Percentiles rank a stretch among this genome's conserved stretches.
phyloP scores from a whole-genome alignment of 2,888 invertebrate species.

The Amphiduros pacificus region DNA sequence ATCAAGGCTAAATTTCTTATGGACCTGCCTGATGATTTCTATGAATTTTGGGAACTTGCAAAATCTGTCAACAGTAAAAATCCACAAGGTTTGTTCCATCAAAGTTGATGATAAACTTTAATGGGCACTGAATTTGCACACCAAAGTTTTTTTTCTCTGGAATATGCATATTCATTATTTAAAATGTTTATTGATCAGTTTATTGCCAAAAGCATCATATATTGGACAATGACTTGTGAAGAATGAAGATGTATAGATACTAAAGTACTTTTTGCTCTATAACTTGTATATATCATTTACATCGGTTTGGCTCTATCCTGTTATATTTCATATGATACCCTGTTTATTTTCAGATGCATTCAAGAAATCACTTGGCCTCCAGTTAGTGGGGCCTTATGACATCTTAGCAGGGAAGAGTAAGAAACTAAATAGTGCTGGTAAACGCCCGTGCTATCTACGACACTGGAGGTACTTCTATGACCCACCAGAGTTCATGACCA shows the following conservation, averaged over 20 bases:
- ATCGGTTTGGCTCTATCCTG: no score
- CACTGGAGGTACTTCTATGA: conserved; percentile 93
- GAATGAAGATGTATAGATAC: no score
- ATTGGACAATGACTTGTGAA: no score
- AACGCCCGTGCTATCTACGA: conserved; percentile 68
- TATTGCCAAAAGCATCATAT: no score
- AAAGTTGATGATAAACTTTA: no score
- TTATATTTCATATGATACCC: no score
- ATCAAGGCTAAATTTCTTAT: conserved; percentile 78
- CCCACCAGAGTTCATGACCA: conserved; percentile 86
- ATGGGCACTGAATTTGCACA: no score
- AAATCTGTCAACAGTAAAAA: conserved; percentile 64
- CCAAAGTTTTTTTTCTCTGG: no score
- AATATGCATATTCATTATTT: no score
- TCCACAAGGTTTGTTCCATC: conserved; percentile 59
- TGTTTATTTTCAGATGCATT: conserved; percentile 65
- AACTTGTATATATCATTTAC: no score
- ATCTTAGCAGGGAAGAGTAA: conserved; percentile 65
- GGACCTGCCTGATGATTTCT: conserved; percentile 89
- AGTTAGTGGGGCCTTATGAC: conserved; percentile 86
- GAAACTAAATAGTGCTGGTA: conserved; percentile 40
- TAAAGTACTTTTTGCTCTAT: no score
- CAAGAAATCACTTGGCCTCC: conserved; percentile 67
- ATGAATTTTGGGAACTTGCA: conserved; percentile 79
- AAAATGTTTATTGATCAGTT: no score